Conservation (phyloP, 2,888 invertebrate genomes). For the Calephelis perditalis region DNA sequence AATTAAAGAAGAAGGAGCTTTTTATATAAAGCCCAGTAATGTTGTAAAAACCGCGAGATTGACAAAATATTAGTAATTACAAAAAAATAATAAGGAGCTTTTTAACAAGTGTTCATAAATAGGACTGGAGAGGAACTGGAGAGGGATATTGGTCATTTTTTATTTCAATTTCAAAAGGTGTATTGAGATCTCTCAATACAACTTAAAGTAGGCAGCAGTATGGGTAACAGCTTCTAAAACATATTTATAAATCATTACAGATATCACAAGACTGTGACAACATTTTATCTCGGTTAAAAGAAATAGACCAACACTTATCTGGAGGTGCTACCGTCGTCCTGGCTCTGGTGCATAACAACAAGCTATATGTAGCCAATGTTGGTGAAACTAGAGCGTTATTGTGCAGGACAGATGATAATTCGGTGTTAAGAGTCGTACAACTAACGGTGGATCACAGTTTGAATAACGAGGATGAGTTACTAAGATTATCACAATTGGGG, state of each 20-base stretch:
- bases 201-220: neutral
- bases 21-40: too few species aligned
- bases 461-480: slow-evolving; percentile 89
- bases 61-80: too few species aligned
- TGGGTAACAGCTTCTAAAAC: neutral
- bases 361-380: slow-evolving; percentile 92
- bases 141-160: too few species aligned
- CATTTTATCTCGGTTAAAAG: slow-evolving; percentile 82
- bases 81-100: too few species aligned
- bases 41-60: too few species aligned
- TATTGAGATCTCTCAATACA: too few species aligned
- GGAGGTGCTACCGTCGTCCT: slow-evolving; percentile 91
- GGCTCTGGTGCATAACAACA: slow-evolving; percentile 86
- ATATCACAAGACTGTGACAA: slow-evolving; percentile 66
- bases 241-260: slow-evolving; percentile 34
- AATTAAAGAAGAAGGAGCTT: too few species aligned
- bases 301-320: slow-evolving; percentile 86
- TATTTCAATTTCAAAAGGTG: too few species aligned
- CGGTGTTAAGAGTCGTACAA: slow-evolving; percentile 86
- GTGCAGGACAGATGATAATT: slow-evolving; percentile 87
- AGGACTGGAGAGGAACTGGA: too few species aligned
- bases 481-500: slow-evolving; percentile 86
- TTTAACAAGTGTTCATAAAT: too few species aligned
- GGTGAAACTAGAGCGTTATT: slow-evolving; percentile 85
- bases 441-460: slow-evolving; percentile 91